Evolutionary conservation across 1,140 invertebrate species (phyloP).

Genomic region (Diuraphis noxia): DNA sequence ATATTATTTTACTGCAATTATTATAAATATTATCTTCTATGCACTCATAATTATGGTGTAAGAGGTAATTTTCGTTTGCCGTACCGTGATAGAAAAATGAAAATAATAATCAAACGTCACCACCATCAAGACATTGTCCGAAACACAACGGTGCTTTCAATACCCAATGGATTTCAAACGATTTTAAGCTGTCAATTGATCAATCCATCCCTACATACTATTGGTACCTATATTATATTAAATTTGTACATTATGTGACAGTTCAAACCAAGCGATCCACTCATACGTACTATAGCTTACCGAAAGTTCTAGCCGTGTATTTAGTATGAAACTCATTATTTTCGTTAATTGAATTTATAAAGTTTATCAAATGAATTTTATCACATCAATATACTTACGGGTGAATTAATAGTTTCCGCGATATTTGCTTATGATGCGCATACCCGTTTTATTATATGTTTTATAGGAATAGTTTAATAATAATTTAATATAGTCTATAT

Average conservation of each 20-base stretch:
- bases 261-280: background rate
- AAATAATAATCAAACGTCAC: background rate
- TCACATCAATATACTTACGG: background rate
- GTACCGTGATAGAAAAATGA: background rate
- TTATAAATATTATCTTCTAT: background rate
- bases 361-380: constrained; percentile 13
- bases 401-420: background rate
- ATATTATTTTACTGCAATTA: too few relatives aligned
- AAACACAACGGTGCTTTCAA: background rate
- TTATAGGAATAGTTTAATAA: background rate
- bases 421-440: background rate
- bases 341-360: constrained; percentile 10
- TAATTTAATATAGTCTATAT: background rate
- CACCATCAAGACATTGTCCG: background rate
- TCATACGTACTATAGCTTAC: background rate
- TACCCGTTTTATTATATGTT: background rate
- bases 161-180: background rate
- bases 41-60: background rate
- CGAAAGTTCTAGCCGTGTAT: background rate
- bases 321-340: background rate
- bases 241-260: background rate
- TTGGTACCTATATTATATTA: background rate
- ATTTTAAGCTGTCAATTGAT: background rate
- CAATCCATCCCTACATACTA: background rate
- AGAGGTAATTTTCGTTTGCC: background rate